phyloP scores from a whole-genome alignment of 2,797 vertebrate species.

The Siniperca obscura region DNA sequence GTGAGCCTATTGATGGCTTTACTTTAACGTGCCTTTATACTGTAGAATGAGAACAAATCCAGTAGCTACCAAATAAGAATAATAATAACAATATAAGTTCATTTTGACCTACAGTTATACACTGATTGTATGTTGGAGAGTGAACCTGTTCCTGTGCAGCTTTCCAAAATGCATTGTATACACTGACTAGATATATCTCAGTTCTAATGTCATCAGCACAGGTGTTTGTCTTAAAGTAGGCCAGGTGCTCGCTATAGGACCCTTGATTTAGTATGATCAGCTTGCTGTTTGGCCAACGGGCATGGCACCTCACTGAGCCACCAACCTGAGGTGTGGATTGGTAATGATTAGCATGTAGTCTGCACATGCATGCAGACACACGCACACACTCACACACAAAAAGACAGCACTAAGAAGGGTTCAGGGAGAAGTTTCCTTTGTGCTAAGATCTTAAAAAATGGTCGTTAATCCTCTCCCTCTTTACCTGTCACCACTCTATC shows the following conservation, averaged over 20 bases:
- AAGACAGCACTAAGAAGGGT: slow-evolving; percentile 25
- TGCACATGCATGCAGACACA: slow-evolving; percentile 19
- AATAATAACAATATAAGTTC: not conserved
- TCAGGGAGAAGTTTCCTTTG: slow-evolving; percentile 64
- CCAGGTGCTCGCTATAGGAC: slow-evolving; percentile 15
- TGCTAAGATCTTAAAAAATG: slow-evolving; percentile 60
- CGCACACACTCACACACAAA: slow-evolving; percentile 16
- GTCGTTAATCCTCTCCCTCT: slow-evolving; percentile 71
- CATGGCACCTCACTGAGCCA: slow-evolving; percentile 29
- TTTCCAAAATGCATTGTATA: not conserved
- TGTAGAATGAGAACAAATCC: not conserved
- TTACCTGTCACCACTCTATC: slow-evolving; percentile 72
- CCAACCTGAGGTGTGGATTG: slow-evolving; percentile 15
- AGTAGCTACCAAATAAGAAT: not conserved
- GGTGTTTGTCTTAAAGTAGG: slow-evolving; percentile 41
- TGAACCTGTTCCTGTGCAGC: not conserved
- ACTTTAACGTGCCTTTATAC: not conserved
- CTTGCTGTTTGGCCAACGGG: slow-evolving; percentile 61
- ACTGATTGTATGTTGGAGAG: not conserved
- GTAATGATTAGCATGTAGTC: slow-evolving; percentile 54
- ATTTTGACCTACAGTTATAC: not conserved
- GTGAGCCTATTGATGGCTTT: not conserved
- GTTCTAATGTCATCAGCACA: not conserved
- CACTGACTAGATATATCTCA: not conserved
- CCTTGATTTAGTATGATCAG: slow-evolving; percentile 38